Conservation (phyloP, 2,113 vertebrate genomes). For the Sorex fumeus region DNA sequence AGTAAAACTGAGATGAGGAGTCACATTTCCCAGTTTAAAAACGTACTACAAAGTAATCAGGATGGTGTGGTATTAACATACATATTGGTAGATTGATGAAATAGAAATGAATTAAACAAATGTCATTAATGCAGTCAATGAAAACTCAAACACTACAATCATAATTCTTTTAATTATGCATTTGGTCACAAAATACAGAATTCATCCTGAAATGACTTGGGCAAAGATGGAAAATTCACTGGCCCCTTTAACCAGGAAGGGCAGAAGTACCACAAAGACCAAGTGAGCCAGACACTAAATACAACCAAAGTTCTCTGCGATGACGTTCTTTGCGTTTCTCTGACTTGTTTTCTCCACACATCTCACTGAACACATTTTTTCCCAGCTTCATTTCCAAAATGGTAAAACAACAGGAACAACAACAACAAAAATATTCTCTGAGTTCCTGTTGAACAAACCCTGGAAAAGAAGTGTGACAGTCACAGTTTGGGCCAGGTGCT, state of each 20-base stretch:
- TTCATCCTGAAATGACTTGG: conserved; percentile 34
- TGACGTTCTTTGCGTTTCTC: not conserved
- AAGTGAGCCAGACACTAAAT: not conserved
- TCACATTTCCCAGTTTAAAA: not conserved
- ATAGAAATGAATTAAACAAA: not conserved
- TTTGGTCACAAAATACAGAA: not conserved
- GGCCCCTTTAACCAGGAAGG: not conserved
- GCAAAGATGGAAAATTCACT: not conserved
- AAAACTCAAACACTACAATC: not conserved
- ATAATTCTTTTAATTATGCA: conserved; percentile 9
- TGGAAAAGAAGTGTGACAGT: not conserved
- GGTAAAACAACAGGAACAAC: not conserved
- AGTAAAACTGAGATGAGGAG: not conserved
- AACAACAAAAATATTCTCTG: not conserved
- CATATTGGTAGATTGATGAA: not conserved
- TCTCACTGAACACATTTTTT: not conserved
- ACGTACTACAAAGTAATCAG: not conserved
- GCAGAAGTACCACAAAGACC: not conserved
- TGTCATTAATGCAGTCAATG: too few species aligned
- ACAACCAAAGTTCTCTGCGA: not conserved
- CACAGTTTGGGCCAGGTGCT: not conserved
- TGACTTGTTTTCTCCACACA: not conserved
- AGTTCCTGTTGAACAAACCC: conserved; percentile 15
- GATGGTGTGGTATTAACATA: not conserved
- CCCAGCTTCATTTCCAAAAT: not conserved